phyloP scores from a whole-genome alignment of 2,888 invertebrate genomes.

The Chymomyza caudatula region DNA sequence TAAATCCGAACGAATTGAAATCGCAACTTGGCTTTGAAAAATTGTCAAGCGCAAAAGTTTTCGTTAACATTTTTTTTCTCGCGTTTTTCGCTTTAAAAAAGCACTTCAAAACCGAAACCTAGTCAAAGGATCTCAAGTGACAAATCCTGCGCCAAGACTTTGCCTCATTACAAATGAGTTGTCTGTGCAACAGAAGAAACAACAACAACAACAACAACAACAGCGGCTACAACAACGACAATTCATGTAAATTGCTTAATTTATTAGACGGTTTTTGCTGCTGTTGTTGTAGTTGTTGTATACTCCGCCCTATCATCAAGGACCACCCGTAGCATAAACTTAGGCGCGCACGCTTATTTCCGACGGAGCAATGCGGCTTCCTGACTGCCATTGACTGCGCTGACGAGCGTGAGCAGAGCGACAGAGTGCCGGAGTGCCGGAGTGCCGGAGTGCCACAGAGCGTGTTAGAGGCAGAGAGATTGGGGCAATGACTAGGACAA shows the following conservation, averaged over 20 bases:
- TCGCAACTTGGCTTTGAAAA: slow-evolving; percentile 43
- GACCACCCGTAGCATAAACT: slow-evolving; percentile 11
- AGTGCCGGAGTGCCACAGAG: too few species aligned
- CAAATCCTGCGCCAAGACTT: slow-evolving; percentile 12
- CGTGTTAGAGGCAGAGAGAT: not conserved
- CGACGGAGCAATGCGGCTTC: slow-evolving; percentile 48
- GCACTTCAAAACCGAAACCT: not conserved
- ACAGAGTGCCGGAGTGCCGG: too few species aligned
- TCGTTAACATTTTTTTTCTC: slow-evolving; percentile 19
- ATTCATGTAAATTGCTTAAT: slow-evolving; percentile 73
- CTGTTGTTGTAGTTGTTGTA: slow-evolving; percentile 8
- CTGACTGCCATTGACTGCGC: slow-evolving; percentile 54
- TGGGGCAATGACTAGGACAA: not conserved
- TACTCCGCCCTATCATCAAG: slow-evolving; percentile 9
- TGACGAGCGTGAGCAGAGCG: not conserved
- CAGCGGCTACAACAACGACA: slow-evolving; percentile 57
- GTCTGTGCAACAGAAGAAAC: slow-evolving; percentile 44
- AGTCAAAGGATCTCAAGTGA: slow-evolving; percentile 42
- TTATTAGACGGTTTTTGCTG: slow-evolving; percentile 63
- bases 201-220: not conserved
- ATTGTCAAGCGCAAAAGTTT: slow-evolving; percentile 54
- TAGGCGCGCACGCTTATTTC: slow-evolving; percentile 26
- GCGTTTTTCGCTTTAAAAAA: not conserved
- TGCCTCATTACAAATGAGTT: slow-evolving; percentile 64
- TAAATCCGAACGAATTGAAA: slow-evolving; percentile 54